These are phyloP conservation scores for Elanoides forficatus DNA, from an alignment of 2,113 vertebrate genomes.

Conservation along the genomic window DNA sequence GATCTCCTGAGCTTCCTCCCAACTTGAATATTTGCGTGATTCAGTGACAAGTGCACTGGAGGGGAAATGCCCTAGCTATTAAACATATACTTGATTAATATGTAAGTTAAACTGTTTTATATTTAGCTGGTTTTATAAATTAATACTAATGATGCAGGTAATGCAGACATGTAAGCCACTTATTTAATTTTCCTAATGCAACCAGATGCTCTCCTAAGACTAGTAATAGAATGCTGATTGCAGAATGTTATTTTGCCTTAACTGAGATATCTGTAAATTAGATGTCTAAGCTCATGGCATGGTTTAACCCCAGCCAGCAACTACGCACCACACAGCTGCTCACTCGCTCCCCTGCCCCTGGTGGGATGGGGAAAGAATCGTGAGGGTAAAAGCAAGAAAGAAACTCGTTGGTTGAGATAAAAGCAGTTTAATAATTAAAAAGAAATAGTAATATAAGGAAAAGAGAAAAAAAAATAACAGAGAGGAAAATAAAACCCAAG, in stretches of 20 bases:
- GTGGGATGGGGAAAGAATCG: neutral
- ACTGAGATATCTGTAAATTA: neutral
- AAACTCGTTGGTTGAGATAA: neutral
- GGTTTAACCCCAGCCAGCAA: neutral
- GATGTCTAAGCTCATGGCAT: neutral
- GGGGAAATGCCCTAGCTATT: neutral
- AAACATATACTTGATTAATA: neutral
- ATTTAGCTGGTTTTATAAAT: neutral
- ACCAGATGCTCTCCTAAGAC: neutral
- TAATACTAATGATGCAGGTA: neutral
- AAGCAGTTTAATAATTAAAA: neutral
- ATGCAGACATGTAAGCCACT: neutral
- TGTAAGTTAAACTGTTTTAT: neutral
- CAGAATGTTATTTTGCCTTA: neutral
- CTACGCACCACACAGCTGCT: neutral
- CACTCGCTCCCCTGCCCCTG: accelerated
- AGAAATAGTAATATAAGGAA: neutral
- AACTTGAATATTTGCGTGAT: neutral
- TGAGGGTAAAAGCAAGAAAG: neutral
- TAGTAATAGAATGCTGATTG: neutral
- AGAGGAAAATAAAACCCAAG: neutral
- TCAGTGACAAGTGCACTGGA: neutral
- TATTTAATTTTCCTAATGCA: neutral
- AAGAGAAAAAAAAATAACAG: neutral
- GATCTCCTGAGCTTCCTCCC: neutral